Evolutionary conservation across 1,140 invertebrate species (phyloP), one percentile per base, ranked within the genome.

Genomic region (Leptestheria dahalacensis): DNA sequence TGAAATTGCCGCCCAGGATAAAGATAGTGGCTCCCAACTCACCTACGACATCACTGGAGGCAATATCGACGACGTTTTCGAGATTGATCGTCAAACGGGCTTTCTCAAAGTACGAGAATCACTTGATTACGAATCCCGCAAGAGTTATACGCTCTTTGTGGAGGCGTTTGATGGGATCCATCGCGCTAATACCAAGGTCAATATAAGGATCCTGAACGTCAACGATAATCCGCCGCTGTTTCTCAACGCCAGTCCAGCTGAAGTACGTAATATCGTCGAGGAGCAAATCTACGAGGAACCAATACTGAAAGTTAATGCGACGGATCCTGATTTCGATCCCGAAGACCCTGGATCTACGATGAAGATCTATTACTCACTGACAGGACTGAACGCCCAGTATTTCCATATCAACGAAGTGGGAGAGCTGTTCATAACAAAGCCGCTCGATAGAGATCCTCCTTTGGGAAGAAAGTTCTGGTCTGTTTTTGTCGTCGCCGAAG

Each of bases 181-280:
- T 68, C 78, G 84, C 51, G 86, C 88, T 65, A 79, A 79, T 26
- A 81, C 86, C 0, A 79, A 76, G 56, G 87, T 92, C 0, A 75
- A 79, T 24, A 86, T 92, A 23, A 81, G 82, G 59, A 83, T 92
- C 48, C 79, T 80, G 60, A 86, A 91, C 66, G 63, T 89, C 2
- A 91, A 91, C 66, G 88, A 91, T 66, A 88, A 89, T 71, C 79
- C 79, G 0, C 88, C 88, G 0, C 76, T 82, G 0, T 91, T 92
- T 79, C 78, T 58, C 12, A 48, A 46, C 21, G n/a, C 24, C 15
- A 59, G 33, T 61, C 48, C 60, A 3, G 26, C 41, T 6, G 33
- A 49, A 4, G 33, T 51, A 26, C 33, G 18, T 11, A 52, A 46
- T 20, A 61, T 57, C 21, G 24, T 62, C 12, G 64, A 65, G 47